Conservation (phyloP, 2,888 invertebrate genomes). For the Bhutanitis thaidina region DNA sequence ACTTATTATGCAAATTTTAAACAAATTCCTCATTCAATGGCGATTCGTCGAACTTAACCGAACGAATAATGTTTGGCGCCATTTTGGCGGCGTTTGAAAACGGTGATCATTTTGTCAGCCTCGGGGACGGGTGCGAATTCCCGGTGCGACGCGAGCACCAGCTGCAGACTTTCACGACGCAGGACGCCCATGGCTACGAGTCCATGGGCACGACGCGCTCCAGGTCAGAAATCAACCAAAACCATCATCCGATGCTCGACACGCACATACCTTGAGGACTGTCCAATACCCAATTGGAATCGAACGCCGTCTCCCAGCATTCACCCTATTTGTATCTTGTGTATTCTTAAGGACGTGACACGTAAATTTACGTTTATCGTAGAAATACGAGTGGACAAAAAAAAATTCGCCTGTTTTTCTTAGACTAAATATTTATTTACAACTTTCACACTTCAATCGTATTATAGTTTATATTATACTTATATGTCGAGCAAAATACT, state of each 20-base stretch:
- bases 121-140: conserved; percentile 93
- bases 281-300: neutral
- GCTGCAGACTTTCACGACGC: conserved; percentile 68
- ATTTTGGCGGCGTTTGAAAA: conserved; percentile 3
- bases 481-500: no score
- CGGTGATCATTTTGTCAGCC: conserved; percentile 81
- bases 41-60: neutral
- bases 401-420: no score
- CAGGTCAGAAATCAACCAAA: conserved; percentile 83
- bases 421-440: no score
- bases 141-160: conserved; percentile 87
- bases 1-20: no score
- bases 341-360: neutral
- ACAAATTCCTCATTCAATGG: neutral
- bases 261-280: conserved; percentile 66
- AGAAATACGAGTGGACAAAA: neutral
- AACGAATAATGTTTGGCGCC: neutral
- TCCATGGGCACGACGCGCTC: conserved; percentile 93
- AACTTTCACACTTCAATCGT: no score
- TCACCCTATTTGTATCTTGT: neutral
- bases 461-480: no score
- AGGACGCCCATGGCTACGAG: conserved; percentile 84
- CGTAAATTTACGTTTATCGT: neutral
- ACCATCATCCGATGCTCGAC: conserved; percentile 38
- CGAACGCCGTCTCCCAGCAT: neutral